phyloP scores from a whole-genome alignment of 2,113 vertebrate genomes.

The Oryzias javanicus region DNA sequence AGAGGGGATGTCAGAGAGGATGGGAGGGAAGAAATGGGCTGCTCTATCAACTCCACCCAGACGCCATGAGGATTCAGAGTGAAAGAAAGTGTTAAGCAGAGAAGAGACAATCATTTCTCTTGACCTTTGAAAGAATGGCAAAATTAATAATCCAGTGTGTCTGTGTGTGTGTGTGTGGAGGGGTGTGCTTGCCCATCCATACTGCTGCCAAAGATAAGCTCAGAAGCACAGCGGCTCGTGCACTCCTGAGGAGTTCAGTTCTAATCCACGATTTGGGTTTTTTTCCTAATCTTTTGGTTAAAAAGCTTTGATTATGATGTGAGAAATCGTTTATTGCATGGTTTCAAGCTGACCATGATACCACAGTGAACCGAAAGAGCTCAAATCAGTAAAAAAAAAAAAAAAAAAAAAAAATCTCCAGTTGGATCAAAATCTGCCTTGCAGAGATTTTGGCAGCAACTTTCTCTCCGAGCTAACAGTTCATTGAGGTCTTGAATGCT shows the following conservation, averaged over 20 bases:
- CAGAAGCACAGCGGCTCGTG: slow-evolving; percentile 10
- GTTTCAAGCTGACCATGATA: slow-evolving; percentile 24
- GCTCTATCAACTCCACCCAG: slow-evolving; percentile 61
- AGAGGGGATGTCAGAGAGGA: slow-evolving; percentile 21
- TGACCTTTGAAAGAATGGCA: slow-evolving; percentile 69
- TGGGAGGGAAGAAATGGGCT: slow-evolving; percentile 29
- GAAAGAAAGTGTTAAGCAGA: slow-evolving; percentile 35
- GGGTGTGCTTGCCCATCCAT: slow-evolving; percentile 14
- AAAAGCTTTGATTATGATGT: slow-evolving; percentile 24
- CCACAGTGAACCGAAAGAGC: slow-evolving; percentile 6
- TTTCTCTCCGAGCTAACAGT: slow-evolving; percentile 21
- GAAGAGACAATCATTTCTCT: slow-evolving; percentile 55
- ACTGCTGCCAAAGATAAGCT: slow-evolving; percentile 39
- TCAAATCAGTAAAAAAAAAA: slow-evolving; percentile 28
- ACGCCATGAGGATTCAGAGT: slow-evolving; percentile 56
- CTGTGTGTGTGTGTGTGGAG: neutral
- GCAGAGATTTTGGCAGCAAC: slow-evolving; percentile 23
- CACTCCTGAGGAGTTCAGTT: slow-evolving; percentile 15
- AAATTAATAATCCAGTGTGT: slow-evolving; percentile 54
- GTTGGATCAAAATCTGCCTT: slow-evolving; percentile 26
- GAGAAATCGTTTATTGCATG: slow-evolving; percentile 24
- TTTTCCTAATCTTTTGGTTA: slow-evolving; percentile 15
- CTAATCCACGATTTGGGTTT: slow-evolving; percentile 8
- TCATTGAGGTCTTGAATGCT: slow-evolving; percentile 42
- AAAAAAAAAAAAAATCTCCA: slow-evolving; percentile 6